phyloP scores from a whole-genome alignment of 2,797 vertebrate species.

The Enteromius afrohamiltoni region DNA sequence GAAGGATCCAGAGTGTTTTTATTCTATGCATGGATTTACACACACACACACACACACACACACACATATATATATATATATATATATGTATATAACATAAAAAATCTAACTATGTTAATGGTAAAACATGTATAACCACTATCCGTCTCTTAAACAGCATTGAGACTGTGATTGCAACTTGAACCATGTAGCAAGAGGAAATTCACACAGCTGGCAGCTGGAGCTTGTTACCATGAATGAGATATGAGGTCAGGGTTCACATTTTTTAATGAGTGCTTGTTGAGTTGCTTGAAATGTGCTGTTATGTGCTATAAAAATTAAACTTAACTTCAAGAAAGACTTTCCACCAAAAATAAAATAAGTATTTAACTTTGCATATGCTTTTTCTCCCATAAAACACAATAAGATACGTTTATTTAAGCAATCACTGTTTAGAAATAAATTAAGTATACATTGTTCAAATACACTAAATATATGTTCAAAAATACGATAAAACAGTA shows the following conservation, averaged over 20 bases:
- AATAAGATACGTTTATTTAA: not conserved
- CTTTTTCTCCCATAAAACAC: not conserved
- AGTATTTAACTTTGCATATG: not conserved
- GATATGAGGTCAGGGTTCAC: not conserved
- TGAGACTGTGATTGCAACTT: slow-evolving; percentile 28
- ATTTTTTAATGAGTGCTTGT: not conserved
- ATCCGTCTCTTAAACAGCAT: not conserved
- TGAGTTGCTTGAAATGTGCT: not conserved
- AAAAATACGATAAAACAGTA: no score
- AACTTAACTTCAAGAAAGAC: not conserved
- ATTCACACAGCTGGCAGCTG: slow-evolving; percentile 32
- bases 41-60: no score
- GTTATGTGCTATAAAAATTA: not conserved
- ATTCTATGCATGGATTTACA: not conserved
- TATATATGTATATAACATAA: not conserved
- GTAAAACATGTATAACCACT: slow-evolving; percentile 18
- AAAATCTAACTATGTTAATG: not conserved
- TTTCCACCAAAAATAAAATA: not conserved
- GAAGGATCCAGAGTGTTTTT: not conserved
- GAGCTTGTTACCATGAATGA: not conserved
- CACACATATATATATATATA: no score
- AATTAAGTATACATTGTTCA: no score
- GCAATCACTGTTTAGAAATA: no score
- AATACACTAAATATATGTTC: no score
- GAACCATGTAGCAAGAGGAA: not conserved